These are phyloP conservation scores for Drosophila seclusa DNA, from an alignment of 2,888 invertebrate genomes.

Conservation along the genomic window DNA sequence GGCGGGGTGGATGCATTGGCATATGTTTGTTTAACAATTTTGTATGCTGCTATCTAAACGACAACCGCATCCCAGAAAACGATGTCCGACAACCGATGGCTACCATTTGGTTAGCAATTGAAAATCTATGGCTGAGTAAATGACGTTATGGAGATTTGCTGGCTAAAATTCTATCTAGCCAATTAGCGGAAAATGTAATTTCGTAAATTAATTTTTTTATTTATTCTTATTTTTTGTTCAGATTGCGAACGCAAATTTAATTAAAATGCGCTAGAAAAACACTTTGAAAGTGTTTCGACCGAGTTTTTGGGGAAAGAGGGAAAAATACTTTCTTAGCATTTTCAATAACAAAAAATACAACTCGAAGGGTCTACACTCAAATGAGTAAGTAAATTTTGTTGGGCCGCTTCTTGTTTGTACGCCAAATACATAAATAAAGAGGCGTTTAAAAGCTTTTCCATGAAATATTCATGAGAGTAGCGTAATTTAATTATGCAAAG, in stretches of 20 bases:
- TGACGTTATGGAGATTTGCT: constrained; percentile 26
- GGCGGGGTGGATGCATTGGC: constrained; percentile 13
- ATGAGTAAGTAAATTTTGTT: constrained; percentile 38
- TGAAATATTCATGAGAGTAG: constrained; percentile 69
- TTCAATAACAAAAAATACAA: constrained; percentile 57
- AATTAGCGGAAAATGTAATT: constrained; percentile 59
- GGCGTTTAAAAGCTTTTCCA: constrained; percentile 70
- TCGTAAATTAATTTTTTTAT: constrained; percentile 33
- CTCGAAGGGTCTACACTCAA: constrained; percentile 12
- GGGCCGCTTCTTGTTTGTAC: constrained; percentile 35
- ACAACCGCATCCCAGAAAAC: constrained; percentile 36
- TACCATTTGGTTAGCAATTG: constrained; percentile 46
- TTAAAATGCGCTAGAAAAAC: constrained; percentile 52
- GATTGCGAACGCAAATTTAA: constrained; percentile 43
- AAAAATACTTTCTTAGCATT: constrained; percentile 52
- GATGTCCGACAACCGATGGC: constrained; percentile 23
- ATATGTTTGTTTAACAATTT: constrained; percentile 73
- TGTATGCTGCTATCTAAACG: constrained; percentile 36
- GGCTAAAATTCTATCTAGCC: constrained; percentile 29
- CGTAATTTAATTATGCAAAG: constrained; percentile 76
- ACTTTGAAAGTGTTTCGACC: constrained; percentile 45
- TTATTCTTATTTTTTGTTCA: constrained; percentile 6
- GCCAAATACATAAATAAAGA: constrained; percentile 70
- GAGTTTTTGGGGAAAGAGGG: not conserved
- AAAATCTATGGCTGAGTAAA: constrained; percentile 34